phyloP scores from a whole-genome alignment of 2,113 vertebrate genomes.

The Pipra filicauda region DNA sequence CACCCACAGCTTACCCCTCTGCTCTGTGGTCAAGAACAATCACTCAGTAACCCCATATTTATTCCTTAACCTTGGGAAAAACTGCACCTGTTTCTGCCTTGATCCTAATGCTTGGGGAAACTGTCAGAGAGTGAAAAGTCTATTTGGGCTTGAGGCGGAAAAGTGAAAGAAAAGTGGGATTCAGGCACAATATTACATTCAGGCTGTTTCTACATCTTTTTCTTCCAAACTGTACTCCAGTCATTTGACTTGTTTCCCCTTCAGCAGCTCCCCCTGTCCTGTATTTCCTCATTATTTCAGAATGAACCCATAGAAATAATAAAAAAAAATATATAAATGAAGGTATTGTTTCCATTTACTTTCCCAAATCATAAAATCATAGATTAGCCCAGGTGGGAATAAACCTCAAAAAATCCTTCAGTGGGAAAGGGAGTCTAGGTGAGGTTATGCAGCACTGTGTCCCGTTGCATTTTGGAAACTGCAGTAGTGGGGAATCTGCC shows the following conservation, averaged over 20 bases:
- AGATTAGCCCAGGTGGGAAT: not conserved
- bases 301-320: not conserved
- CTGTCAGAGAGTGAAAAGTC: not conserved
- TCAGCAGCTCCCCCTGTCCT: not conserved
- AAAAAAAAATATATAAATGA: not conserved
- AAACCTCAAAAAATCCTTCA: not conserved
- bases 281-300: not conserved
- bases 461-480: not conserved
- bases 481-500: not conserved
- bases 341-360: not conserved
- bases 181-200: not conserved
- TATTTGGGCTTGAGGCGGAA: not conserved
- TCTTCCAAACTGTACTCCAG: not conserved
- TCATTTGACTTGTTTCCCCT: not conserved
- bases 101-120: not conserved
- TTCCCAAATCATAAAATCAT: not conserved
- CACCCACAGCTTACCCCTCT: not conserved
- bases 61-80: not conserved
- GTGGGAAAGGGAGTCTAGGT: not conserved
- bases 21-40: not conserved
- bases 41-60: not conserved
- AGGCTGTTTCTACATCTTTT: not conserved
- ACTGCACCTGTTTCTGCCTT: not conserved
- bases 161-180: not conserved
- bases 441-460: too few species aligned